Percentiles rank a stretch among this genome's conserved stretches.
phyloP scores from a whole-genome alignment of 2,888 invertebrate genomes.

The Spilosoma lubricipeda region DNA sequence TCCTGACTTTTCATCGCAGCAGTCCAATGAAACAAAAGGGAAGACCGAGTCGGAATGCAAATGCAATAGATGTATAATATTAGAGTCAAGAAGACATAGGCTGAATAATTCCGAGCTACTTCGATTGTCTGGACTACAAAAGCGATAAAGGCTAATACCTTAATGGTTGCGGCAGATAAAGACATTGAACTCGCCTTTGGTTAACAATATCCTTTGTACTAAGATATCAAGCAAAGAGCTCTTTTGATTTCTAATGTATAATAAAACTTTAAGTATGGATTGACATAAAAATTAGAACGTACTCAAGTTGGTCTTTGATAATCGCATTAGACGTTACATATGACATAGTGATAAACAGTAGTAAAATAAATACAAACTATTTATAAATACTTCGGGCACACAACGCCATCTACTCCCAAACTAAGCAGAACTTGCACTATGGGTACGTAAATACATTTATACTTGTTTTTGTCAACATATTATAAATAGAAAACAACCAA shows the following conservation, averaged over 20 bases:
- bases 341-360: too few species aligned
- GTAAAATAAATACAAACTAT: too few species aligned
- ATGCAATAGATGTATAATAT: not conserved
- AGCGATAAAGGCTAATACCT: not conserved
- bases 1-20: not conserved
- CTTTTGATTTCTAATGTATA: not conserved
- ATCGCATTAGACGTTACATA: not conserved
- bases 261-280: not conserved
- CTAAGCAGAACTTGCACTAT: too few species aligned
- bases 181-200: not conserved
- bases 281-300: not conserved
- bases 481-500: too few species aligned
- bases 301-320: not conserved
- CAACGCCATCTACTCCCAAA: too few species aligned
- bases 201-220: slow-evolving; percentile 2
- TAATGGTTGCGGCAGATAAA: slow-evolving; percentile 1
- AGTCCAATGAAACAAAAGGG: not conserved
- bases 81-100: not conserved
- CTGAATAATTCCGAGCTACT: not conserved
- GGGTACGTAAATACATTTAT: too few species aligned
- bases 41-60: not conserved
- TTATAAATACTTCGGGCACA: too few species aligned
- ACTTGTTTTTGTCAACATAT: too few species aligned
- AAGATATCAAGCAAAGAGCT: not conserved
- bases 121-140: not conserved